phyloP scores from a whole-genome alignment of 2,113 vertebrate species.

The Alces alces region DNA sequence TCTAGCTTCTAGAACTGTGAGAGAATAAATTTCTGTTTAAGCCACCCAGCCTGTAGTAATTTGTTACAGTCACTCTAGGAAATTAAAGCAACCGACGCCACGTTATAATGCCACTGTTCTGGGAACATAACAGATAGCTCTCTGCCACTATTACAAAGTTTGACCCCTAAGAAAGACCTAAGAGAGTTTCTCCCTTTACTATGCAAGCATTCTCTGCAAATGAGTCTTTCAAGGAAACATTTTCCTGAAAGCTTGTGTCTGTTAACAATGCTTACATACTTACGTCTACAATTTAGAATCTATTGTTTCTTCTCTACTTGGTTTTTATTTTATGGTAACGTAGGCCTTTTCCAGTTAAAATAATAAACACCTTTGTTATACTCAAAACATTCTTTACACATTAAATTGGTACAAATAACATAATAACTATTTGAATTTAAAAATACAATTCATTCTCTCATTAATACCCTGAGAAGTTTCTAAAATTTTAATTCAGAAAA shows the following conservation, averaged over 20 bases:
- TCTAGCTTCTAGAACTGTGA: neutral
- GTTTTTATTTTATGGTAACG: neutral
- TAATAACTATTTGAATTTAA: neutral
- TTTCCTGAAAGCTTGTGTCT: neutral
- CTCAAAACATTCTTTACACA: neutral
- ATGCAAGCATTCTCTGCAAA: neutral
- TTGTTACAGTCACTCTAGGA: neutral
- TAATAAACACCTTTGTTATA: neutral
- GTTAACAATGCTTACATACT: neutral
- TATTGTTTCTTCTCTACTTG: neutral
- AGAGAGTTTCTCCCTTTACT: neutral
- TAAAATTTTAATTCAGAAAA: constrained; percentile 23
- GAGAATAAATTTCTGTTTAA: neutral
- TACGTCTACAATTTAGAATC: neutral
- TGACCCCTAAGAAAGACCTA: neutral
- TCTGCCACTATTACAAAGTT: neutral
- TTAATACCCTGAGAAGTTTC: neutral
- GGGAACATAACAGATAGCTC: neutral
- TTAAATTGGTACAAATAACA: constrained; percentile 2
- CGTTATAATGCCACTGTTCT: neutral
- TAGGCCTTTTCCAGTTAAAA: neutral
- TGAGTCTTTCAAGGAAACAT: neutral
- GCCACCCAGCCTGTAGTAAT: neutral
- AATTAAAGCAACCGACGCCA: neutral
- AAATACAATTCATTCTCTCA: neutral